Percentiles rank a stretch among this genome's conserved stretches.
Evolutionary conservation across 2,797 vertebrate genomes (phyloP).

Genomic region (Notolabrus celidotus): DNA sequence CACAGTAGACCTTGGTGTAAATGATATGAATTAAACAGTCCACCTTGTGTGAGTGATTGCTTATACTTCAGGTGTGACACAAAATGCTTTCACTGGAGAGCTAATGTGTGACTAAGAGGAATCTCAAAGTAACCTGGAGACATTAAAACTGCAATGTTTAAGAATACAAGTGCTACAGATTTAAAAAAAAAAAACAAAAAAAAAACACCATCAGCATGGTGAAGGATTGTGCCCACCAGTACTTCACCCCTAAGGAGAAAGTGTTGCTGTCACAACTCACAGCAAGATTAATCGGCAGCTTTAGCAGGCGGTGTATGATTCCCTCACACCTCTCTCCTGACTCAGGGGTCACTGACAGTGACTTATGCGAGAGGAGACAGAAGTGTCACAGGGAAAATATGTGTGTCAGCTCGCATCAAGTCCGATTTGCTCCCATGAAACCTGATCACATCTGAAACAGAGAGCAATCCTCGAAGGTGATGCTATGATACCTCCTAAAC

Average conservation of each 20-base stretch:
- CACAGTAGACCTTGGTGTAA: too few relatives aligned
- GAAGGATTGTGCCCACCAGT: constrained; percentile 44
- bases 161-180: too few relatives aligned
- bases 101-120: too few relatives aligned
- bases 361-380: constrained; percentile 73
- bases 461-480: constrained; percentile 30
- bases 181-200: background rate
- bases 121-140: too few relatives aligned
- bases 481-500: constrained; percentile 24
- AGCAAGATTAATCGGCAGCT: constrained; percentile 72
- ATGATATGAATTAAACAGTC: too few relatives aligned
- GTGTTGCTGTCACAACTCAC: constrained; percentile 55
- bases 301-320: constrained; percentile 67
- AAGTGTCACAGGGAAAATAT: constrained; percentile 68
- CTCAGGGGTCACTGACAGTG: constrained; percentile 74
- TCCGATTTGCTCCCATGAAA: constrained; percentile 46
- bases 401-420: constrained; percentile 64
- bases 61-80: too few relatives aligned
- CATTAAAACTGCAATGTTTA: too few relatives aligned
- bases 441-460: constrained; percentile 41
- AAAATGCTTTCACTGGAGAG: too few relatives aligned
- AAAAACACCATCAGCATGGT: constrained; percentile 3
- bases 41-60: too few relatives aligned
- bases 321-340: constrained; percentile 68
- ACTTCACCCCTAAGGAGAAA: constrained; percentile 46